Base-by-base conservation (phyloP, 2,797 vertebrate species). In the Chaetophractus vellerosus region DNA sequence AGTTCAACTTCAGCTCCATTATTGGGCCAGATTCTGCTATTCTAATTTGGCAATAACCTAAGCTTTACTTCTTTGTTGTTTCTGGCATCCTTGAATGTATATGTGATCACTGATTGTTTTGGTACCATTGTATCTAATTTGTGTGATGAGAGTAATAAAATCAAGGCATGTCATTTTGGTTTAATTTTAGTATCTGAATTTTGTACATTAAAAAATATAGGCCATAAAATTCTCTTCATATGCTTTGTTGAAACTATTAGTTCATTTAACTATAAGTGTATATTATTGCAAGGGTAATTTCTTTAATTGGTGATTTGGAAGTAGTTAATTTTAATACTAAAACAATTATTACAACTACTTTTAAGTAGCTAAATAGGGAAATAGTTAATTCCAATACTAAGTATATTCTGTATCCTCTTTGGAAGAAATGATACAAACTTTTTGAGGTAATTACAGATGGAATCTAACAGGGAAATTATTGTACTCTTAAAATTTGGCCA, bases 401-500 rank as follows among this genome's bases (percentile, higher is more conserved):
- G 15, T 79, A 6, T n/a, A 0, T 52, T 45, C 55, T 64, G 7
- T 41, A 18, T 79, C 28, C 28, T 64, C 72, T 81, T 71, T 24
- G 74, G 83, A 86, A 41, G 61, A 84, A 81, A 36, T 64, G 38
- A 2, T 6, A 10, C 52, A 28, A 71, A 48, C 18, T 63, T 84
- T 89, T 36, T 82, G 33, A 89, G 48, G 12, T 88, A 59, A 63
- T 84, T 91, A 55, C 1, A 23, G 38, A 4, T 87, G 28, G 74
- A 78, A 79, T 71, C 31, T 72, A 28, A 5, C 21, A 66, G 31
- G 38, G 57, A 83, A 88, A 80, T 68, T 57, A 38, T 57, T 59
- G 86, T 81, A 33, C 26, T 81, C 38, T 88, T 87, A 80, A 86
- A 75, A 76, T 19, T 88, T 87, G 33, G 10, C 55, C 55, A 45